phyloP scores from a whole-genome alignment of 2,113 vertebrate genomes.

The Ceuthmochares aereus region DNA sequence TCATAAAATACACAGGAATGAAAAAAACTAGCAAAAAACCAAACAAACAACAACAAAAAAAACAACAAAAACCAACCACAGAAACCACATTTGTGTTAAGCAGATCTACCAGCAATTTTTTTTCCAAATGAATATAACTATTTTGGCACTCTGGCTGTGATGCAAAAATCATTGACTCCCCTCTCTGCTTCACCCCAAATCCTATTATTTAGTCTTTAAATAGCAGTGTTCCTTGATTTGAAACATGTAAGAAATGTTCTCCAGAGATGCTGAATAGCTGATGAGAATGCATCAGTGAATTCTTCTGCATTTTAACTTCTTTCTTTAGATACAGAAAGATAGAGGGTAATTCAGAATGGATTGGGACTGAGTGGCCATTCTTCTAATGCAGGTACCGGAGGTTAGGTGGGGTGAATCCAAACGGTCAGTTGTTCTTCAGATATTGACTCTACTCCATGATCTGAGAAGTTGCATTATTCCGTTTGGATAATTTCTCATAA shows the following conservation, averaged over 20 bases:
- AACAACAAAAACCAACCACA: not conserved
- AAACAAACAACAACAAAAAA: no score
- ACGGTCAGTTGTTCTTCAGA: not conserved
- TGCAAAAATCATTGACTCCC: not conserved
- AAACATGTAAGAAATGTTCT: not conserved
- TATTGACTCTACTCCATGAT: not conserved
- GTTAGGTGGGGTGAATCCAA: not conserved
- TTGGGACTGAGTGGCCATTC: fast-evolving
- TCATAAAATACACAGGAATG: not conserved
- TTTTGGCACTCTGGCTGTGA: not conserved
- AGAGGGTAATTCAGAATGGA: not conserved
- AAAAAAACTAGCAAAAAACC: not conserved
- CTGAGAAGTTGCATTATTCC: not conserved
- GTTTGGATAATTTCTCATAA: not conserved
- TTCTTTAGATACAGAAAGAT: not conserved
- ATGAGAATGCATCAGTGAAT: not conserved
- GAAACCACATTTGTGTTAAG: not conserved
- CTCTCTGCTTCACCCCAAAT: not conserved
- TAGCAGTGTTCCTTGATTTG: not conserved
- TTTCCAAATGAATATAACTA: not conserved
- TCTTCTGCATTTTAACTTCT: not conserved
- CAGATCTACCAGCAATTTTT: not conserved
- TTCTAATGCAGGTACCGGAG: not conserved
- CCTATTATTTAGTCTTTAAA: not conserved
- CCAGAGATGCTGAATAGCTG: not conserved